phyloP scores from a whole-genome alignment of 2,888 invertebrate species.

The Rhagonycha lutea region DNA sequence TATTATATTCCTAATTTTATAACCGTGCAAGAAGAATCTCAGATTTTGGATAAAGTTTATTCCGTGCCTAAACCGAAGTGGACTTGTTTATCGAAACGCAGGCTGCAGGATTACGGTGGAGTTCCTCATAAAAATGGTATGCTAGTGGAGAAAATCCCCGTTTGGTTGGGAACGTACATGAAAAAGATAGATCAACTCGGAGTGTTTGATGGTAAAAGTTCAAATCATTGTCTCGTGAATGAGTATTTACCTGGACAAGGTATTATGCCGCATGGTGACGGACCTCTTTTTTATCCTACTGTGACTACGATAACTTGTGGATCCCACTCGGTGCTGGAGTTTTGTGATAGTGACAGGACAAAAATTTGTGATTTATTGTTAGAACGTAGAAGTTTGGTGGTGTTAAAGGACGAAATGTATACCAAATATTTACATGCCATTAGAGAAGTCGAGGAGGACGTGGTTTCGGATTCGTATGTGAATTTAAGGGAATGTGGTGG shows the following conservation, averaged over 20 bases:
- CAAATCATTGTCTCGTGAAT: conserved; percentile 94
- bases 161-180: conserved; percentile 78
- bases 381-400: conserved; percentile 85
- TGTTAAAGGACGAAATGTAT: conserved; percentile 85
- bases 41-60: conserved; percentile 75
- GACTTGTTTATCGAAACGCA: conserved; percentile 87
- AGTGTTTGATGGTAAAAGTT: conserved; percentile 71
- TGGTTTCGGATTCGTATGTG: conserved; percentile 61
- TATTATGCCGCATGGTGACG: conserved; percentile 97
- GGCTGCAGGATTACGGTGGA: conserved; percentile 98
- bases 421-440: conserved; percentile 85
- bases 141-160: conserved; percentile 87
- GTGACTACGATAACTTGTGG: conserved; percentile 93
- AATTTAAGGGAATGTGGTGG: conserved; percentile 69
- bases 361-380: conserved; percentile 75
- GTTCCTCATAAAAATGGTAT: conserved; percentile 91
- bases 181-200: conserved; percentile 70
- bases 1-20: conserved; percentile 90
- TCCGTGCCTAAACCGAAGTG: conserved; percentile 90
- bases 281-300: conserved; percentile 89
- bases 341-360: conserved; percentile 62
- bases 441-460: conserved; percentile 70
- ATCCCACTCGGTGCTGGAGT: conserved; percentile 88
- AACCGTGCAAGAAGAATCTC: conserved; percentile 70
- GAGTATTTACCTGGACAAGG: conserved; percentile 94